Evolutionary conservation across 2,113 vertebrate genomes (phyloP).

Genomic region (Zingel zingel): DNA sequence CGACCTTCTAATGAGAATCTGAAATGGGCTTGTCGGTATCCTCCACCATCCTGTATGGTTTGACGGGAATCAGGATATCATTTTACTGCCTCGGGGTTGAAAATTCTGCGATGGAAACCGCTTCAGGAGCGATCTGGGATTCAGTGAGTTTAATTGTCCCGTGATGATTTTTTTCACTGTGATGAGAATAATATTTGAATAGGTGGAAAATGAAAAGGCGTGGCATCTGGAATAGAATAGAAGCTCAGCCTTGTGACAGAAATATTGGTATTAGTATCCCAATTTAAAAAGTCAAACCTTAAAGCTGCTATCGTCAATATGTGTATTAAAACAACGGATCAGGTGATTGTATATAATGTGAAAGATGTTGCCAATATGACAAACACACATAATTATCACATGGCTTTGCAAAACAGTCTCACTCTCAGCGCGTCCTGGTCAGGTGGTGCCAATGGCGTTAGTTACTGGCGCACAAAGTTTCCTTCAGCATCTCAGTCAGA

Average conservation of each 20-base stretch:
- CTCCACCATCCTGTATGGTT: not conserved
- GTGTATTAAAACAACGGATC: no score
- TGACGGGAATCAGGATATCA: not conserved
- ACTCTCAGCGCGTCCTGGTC: no score
- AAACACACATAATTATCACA: no score
- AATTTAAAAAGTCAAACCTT: not conserved
- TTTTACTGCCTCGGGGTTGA: not conserved
- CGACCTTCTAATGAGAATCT: not conserved
- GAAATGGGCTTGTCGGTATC: not conserved
- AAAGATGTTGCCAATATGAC: no score
- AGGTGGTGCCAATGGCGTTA: no score
- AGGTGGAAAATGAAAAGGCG: not conserved
- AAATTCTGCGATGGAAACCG: not conserved
- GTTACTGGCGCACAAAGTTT: no score
- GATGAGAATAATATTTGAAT: not conserved
- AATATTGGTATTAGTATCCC: not conserved
- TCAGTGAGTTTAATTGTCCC: not conserved
- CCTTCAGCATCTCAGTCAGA: no score
- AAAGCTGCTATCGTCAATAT: not conserved
- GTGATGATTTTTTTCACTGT: not conserved
- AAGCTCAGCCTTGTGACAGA: not conserved
- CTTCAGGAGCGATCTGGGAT: not conserved
- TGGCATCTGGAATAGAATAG: not conserved
- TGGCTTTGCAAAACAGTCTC: no score
- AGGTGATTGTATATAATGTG: no score